A percentile compares a stretch with the other conserved stretches of the same genome.
These are phyloP conservation scores for Pongo abelii DNA, from an alignment of 2,113 vertebrate species.

Conservation along the genomic window DNA sequence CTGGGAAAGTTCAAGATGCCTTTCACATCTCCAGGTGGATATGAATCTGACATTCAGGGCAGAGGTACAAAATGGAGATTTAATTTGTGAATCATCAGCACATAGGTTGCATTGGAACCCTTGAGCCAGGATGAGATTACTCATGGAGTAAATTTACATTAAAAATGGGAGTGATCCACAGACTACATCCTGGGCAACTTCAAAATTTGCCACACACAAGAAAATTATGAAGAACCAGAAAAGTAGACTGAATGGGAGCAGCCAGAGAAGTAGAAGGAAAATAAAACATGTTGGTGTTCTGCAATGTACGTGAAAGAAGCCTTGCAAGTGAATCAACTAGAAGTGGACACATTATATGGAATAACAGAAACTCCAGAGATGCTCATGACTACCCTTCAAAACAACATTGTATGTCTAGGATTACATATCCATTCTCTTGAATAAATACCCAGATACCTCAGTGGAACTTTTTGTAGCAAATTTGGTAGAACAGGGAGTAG, in stretches of 20 bases:
- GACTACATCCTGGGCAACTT: neutral
- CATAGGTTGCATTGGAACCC: neutral
- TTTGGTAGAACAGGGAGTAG: neutral
- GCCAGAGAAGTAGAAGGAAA: neutral
- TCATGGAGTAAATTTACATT: neutral
- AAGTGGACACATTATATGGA: neutral
- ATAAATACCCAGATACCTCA: neutral
- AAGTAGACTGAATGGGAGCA: neutral
- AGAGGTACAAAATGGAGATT: neutral
- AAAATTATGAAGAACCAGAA: neutral
- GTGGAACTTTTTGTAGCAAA: neutral
- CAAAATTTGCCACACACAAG: neutral
- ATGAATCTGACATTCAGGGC: neutral
- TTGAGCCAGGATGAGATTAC: neutral
- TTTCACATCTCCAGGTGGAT: neutral
- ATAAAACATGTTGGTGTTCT: neutral
- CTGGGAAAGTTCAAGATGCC: neutral
- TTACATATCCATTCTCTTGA: no score
- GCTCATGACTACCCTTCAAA: neutral
- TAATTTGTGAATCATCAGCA: neutral
- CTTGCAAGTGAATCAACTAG: neutral
- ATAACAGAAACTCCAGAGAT: neutral
- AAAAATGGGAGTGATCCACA: neutral
- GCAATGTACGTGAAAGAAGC: neutral
- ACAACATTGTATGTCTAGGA: accelerated